Base-by-base conservation (phyloP, 2,113 vertebrate genomes). In the Donacobius atricapilla region DNA sequence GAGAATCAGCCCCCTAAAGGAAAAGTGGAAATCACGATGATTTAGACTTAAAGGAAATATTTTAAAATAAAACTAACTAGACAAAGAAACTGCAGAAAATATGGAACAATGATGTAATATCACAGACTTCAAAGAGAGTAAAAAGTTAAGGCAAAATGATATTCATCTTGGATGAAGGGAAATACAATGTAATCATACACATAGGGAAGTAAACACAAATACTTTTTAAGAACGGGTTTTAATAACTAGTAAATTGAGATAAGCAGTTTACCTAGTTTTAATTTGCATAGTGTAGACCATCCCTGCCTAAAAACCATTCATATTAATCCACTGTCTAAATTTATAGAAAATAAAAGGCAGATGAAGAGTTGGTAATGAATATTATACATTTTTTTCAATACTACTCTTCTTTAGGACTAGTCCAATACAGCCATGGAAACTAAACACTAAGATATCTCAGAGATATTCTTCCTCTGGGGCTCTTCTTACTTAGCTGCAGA, bases 1-100 rank as follows among this genome's bases (percentile, higher is more conserved):
- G 7, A 53, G 8, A 85, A 64, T 45, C 0, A 2, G 1, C 2
- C 6, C 5, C 6, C 13, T 63, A 66, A 24, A 82, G 37, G 37
- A 51, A 82, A 87, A 81, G 17, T 14, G 5, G 6, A 80, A 85
- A 70, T 37, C 37, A 3, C 7, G 21, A 20, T 61, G 17, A 86
- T 77, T 83, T 53, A 42, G 25, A 23, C 7, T 80, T 57, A 22
- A 57, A 65, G 22, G n/a, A 69, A 89, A 48, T 9, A 27, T 50
- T 69, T 90, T 0, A 84, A 66, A 91, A 66, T 37, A 63, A 81
- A 89, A 57, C 6, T 78, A 33, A 44, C 5, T 28, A 51, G 33
- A 40, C 6, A 37, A 25, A 45, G 25, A n/a, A 89, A 57, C 14
- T 48, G 11, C 65, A 94, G 33, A 56, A 75, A 83, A 68, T 3